Conservation (phyloP, 2,888 invertebrate species). For the Cephus runcator region DNA sequence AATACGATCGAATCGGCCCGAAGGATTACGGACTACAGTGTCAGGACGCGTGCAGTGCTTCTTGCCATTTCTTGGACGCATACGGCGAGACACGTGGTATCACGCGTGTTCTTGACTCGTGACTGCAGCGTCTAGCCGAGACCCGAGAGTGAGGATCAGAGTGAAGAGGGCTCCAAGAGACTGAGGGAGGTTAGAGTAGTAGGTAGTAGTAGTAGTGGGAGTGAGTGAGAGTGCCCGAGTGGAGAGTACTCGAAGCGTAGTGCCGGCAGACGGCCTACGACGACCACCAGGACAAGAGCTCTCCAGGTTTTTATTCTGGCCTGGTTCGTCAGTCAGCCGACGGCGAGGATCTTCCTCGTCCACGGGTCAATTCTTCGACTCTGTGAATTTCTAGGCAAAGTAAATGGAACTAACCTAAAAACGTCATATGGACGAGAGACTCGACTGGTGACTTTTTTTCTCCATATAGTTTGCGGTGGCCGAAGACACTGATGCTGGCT, state of each 20-base stretch:
- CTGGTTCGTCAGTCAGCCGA: background rate
- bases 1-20: background rate
- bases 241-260: background rate
- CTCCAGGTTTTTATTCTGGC: background rate
- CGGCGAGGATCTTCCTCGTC: background rate
- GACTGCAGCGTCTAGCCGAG: background rate
- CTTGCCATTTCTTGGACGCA: background rate
- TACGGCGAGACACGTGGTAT: background rate
- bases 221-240: background rate
- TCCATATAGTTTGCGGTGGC: background rate
- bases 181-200: background rate
- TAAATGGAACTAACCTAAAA: background rate
- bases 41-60: background rate
- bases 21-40: background rate
- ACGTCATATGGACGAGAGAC: background rate
- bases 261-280: background rate
- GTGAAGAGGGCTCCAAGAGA: background rate
- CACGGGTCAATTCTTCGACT: background rate
- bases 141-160: background rate
- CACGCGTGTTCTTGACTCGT: background rate
- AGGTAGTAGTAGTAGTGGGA: background rate
- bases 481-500: background rate
- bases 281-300: background rate
- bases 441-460: background rate
- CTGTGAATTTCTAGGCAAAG: background rate